Base-by-base conservation (phyloP, 2,888 invertebrate species). In the Galerucella calmariensis region DNA sequence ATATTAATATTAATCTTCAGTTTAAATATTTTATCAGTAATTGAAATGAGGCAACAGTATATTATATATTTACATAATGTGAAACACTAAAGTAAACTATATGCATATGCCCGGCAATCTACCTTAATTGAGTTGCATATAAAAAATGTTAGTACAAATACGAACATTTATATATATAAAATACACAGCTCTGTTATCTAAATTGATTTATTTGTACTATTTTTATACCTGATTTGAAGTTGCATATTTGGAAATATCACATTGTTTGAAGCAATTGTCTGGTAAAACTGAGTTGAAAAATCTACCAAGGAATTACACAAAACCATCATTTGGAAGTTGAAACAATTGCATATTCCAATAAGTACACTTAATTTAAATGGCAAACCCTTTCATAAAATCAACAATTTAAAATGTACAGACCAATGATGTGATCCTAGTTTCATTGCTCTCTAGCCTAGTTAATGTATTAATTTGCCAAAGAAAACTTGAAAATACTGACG, bases 161-260 rank as follows among this genome's bases (percentile, higher is more conserved):
- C 48, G 48, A 20, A 68, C 68, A 68, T 68, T 58, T 51, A 62
- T 63, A 69, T 69, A 59, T 20, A 71, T 62, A 65, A 65, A 65
- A 71, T 73, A 71, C 67, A 68, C 16, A 73, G 44, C 48, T 58
- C 48, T 69, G 35, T 58, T 69, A 56, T 59, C 16, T 58, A 53
- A 67, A 53, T 35, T 72, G 58, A 46, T 41, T 72, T 74, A 67
- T 78, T 78, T 78, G 78, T 78, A 78, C 78, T 78, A 66, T 75
- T 67, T 72, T 56, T 77, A 72, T 70, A 77, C 78, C 77, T 77
- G 78, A 74, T 74, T 79, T 41, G 51, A 71, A 58, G 35, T 68
- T 59, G 20, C 72, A 61, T 78, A 78, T 78, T 78, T 78, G 78
- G 77, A 77, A 74, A 58, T 78, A 78, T 78, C 78, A 78, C 78